A percentile compares a stretch with the other conserved stretches of the same genome.
These are phyloP conservation scores for Malurus alboscapulatus DNA, from an alignment of 2,113 vertebrate genomes.

Conservation along the genomic window DNA sequence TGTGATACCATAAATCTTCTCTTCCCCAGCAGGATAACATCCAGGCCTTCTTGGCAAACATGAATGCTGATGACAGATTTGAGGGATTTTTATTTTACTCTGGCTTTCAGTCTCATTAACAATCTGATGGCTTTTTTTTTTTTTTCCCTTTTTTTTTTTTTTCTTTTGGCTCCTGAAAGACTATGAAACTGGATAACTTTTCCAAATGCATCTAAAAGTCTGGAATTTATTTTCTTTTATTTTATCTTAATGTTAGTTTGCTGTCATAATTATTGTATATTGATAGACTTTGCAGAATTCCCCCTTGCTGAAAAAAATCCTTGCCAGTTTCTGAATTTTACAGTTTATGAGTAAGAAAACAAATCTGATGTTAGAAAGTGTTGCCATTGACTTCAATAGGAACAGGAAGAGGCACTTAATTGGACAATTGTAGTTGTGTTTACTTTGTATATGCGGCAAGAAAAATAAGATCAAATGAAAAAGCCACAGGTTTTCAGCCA, in stretches of 20 bases:
- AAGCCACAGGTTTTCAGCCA: constrained; percentile 20
- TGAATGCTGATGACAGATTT: constrained; percentile 14
- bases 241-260: background rate
- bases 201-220: constrained; percentile 8
- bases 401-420: constrained; percentile 34
- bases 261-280: background rate
- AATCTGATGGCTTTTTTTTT: background rate
- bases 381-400: constrained; percentile 34
- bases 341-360: constrained; percentile 33
- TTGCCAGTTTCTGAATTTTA: constrained; percentile 7
- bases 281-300: background rate
- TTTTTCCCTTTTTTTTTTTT: fast-evolving
- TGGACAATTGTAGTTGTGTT: constrained; percentile 33
- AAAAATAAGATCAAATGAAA: constrained; percentile 50
- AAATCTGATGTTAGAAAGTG: constrained; percentile 34
- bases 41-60: constrained; percentile 48
- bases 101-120: constrained; percentile 56
- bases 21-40: constrained; percentile 27
- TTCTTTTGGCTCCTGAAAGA: background rate
- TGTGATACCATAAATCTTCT: background rate
- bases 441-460: constrained; percentile 13
- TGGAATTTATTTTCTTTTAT: constrained; percentile 33
- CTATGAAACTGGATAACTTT: background rate
- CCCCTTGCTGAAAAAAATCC: background rate
- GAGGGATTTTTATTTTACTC: constrained; percentile 47